Evolutionary conservation across 2,888 invertebrate genomes (phyloP), one percentile per base, ranked within the genome.

Genomic region (Eristalis tenax): DNA sequence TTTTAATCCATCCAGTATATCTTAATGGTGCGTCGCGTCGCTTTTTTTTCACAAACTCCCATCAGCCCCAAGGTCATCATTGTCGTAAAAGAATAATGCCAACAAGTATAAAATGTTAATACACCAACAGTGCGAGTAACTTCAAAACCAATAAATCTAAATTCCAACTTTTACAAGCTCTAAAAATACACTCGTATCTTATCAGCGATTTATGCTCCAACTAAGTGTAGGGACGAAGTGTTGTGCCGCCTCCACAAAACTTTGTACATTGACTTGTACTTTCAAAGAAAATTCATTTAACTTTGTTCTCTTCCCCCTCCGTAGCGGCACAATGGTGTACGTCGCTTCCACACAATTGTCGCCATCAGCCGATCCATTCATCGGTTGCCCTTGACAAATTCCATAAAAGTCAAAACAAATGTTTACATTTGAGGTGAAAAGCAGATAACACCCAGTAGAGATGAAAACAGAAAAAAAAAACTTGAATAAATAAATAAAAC

Each of bases 351-450:
- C n/a, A 1, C 18, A 26, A 3, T 0, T 22, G 10, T 32, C n/a
- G n/a, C 22, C 4, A 13, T 4, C 1, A 1, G n/a, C 70, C 59
- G 4, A 13, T 32, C 8, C 38, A 38, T 38, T 26, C 2, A 61
- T 26, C 32, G 15, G 15, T 63, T 50, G 63, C 32, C 63, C 63
- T 63, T 63, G 40, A 71, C 26, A 8, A 71, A 40, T 43, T 63
- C 40, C 22, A 63, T 18, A 73, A 73, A 73, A 63, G 32, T 50
- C 63, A 63, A 50, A 73, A 73, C 63, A 73, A 73, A 73, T 32
- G 32, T 73, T 73, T 32, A 63, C 73, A 63, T 63, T 26, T 10
- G 50, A 50, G 50, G 50, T 59, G 59, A 59, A 59, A 59, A 22
- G 23, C 4, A 59, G 23, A 28, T 26, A 59, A 59, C 10, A 38